Percentiles rank a stretch among this genome's conserved stretches.
Conservation (phyloP, 1,140 invertebrate species). For the Branchinecta lynchi region DNA sequence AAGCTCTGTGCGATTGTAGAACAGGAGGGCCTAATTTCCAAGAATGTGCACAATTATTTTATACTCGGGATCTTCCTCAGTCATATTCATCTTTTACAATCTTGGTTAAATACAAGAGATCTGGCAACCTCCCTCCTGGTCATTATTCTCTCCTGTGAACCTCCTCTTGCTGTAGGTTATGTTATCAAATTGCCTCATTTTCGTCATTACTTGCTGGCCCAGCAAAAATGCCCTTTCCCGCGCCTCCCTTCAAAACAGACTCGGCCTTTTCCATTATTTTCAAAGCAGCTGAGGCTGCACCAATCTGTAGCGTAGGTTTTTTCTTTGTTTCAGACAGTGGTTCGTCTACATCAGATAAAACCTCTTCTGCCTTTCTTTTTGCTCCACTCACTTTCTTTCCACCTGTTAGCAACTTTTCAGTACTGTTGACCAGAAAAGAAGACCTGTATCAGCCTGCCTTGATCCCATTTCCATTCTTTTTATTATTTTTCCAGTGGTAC, state of each 20-base stretch:
- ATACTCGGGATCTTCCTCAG: too few species aligned
- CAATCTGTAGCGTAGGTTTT: background rate
- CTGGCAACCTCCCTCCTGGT: too few species aligned
- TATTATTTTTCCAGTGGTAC: background rate
- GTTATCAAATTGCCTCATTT: background rate
- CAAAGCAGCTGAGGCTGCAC: slow-evolving; percentile 4
- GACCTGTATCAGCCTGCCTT: background rate
- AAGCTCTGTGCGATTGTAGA: too few species aligned
- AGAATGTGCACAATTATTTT: too few species aligned
- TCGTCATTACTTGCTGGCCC: background rate
- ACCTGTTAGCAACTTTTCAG: background rate
- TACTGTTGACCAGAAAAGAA: background rate
- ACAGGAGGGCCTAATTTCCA: too few species aligned
- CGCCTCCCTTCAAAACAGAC: background rate
- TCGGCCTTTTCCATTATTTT: background rate
- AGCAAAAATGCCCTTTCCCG: background rate
- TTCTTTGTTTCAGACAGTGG: background rate
- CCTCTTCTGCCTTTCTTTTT: background rate
- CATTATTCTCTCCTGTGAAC: too few species aligned
- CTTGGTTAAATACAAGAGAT: too few species aligned
- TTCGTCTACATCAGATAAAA: background rate
- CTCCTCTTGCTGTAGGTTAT: background rate
- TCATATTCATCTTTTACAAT: too few species aligned
- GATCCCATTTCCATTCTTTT: background rate
- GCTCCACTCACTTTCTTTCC: background rate